Conservation (phyloP, 1,140 invertebrate genomes). For the Lepidurus apus region DNA sequence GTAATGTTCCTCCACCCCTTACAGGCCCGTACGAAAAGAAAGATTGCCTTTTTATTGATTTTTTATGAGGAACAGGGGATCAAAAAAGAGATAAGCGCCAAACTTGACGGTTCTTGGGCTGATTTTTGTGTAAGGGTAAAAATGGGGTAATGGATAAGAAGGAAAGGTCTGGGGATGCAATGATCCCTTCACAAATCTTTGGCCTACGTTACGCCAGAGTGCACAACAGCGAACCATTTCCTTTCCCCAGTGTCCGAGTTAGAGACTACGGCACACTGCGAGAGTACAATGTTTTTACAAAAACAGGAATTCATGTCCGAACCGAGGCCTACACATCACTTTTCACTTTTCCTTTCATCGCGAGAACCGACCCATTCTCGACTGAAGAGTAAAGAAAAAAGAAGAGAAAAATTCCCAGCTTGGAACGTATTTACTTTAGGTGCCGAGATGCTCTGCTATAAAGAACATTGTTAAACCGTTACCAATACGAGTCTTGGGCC, state of each 20-base stretch:
- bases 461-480: background rate
- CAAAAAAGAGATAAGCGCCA: background rate
- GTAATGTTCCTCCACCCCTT: background rate
- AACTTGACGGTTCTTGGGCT: background rate
- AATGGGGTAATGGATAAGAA: background rate
- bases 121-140: background rate
- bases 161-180: background rate
- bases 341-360: background rate
- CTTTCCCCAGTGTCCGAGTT: background rate
- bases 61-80: background rate
- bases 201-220: background rate
- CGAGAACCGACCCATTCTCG: background rate
- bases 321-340: background rate
- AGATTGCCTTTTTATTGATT: constrained; percentile 7
- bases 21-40: background rate
- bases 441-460: background rate
- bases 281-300: background rate
- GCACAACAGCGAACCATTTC: constrained; percentile 7
- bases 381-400: background rate
- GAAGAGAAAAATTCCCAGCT: background rate
- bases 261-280: background rate
- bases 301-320: background rate
- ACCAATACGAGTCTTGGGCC: background rate
- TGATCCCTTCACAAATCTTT: background rate
- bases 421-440: background rate